Percentiles rank a stretch among this genome's conserved stretches.
These are phyloP conservation scores for Pholis gunnellus DNA, from an alignment of 2,113 vertebrate genomes.

Conservation along the genomic window DNA sequence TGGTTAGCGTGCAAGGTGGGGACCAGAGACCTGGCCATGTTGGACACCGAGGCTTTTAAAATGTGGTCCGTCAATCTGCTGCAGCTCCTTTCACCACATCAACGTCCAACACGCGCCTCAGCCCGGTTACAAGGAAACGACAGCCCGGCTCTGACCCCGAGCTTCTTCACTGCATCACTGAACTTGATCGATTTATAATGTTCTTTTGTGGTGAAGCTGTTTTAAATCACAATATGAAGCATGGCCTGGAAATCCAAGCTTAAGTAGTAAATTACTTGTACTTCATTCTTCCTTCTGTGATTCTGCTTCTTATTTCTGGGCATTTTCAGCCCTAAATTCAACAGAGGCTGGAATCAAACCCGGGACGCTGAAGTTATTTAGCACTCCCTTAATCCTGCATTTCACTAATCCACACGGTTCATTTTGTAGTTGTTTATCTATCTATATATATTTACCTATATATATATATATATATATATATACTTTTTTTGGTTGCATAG, in stretches of 20 bases:
- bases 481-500: not conserved
- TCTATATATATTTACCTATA: too few species aligned
- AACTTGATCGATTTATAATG: constrained; percentile 22
- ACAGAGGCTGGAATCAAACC: not conserved
- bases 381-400: not conserved
- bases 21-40: constrained; percentile 20
- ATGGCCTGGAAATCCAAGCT: constrained; percentile 30
- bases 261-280: not conserved
- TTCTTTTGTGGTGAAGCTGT: constrained; percentile 15
- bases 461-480: too few species aligned
- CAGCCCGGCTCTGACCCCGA: constrained; percentile 11
- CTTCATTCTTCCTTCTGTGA: not conserved
- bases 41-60: constrained; percentile 25
- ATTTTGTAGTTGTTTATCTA: not conserved
- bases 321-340: not conserved
- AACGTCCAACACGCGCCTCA: constrained; percentile 36
- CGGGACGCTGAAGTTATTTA: not conserved
- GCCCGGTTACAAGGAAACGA: constrained; percentile 6
- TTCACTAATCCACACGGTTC: not conserved
- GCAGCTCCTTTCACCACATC: constrained; percentile 33
- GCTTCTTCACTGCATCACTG: constrained; percentile 5
- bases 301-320: not conserved
- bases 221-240: constrained; percentile 17
- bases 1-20: constrained; percentile 7
- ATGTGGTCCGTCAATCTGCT: constrained; percentile 26